Percentiles rank a stretch among this genome's conserved stretches.
These are phyloP conservation scores for Danio tinwini DNA, from an alignment of 2,797 vertebrate genomes.

Conservation along the genomic window DNA sequence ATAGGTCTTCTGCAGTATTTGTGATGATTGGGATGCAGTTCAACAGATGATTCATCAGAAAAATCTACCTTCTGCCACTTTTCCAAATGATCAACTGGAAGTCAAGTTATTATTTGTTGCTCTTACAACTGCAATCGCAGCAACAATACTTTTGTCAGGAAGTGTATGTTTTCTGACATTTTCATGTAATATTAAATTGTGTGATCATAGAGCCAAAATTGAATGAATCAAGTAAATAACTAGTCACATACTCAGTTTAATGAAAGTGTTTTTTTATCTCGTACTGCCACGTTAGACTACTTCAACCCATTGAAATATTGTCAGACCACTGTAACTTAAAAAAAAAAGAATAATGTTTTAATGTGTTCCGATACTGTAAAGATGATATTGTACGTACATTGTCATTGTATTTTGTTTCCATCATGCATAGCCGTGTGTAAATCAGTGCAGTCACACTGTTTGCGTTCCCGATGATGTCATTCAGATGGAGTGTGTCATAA, in stretches of 20 bases:
- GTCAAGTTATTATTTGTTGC: no score
- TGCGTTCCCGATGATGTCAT: constrained; percentile 28
- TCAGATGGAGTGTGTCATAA: constrained; percentile 58
- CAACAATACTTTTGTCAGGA: no score
- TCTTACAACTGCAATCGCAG: no score
- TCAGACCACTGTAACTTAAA: constrained; percentile 1
- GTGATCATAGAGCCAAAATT: no score
- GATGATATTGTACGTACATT: constrained; percentile 30
- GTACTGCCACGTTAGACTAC: constrained; percentile 47
- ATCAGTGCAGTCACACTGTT: constrained; percentile 9
- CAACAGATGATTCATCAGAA: no score
- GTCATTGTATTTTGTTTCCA: constrained; percentile 36
- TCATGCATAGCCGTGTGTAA: constrained; percentile 34
- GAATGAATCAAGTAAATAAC: neutral
- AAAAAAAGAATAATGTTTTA: neutral
- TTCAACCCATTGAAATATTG: neutral
- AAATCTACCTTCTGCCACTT: no score
- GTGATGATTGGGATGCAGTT: no score
- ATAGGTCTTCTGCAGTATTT: no score
- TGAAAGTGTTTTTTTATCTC: constrained; percentile 55
- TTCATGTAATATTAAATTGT: neutral
- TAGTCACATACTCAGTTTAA: constrained; percentile 1
- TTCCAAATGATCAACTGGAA: no score
- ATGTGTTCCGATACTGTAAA: constrained; percentile 25
- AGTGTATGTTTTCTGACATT: no score